Base-by-base conservation (phyloP, 2,797 vertebrate genomes). In the Sylvilagus floridanus region DNA sequence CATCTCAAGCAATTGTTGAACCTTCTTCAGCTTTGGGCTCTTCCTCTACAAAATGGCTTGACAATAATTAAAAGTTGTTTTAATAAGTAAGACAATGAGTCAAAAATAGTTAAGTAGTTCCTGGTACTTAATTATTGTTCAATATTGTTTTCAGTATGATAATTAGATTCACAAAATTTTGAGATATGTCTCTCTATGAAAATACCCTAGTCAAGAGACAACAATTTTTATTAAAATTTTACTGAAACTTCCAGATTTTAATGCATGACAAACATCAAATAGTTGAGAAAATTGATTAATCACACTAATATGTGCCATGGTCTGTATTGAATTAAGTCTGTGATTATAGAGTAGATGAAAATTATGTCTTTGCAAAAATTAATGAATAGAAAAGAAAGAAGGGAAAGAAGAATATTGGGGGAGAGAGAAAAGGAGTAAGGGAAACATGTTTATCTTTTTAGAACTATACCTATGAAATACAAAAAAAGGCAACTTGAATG, bases 11-110 rank as follows among this genome's bases (percentile, higher is more conserved):
- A 81, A 81, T 66, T 92, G 3, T 93, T 81, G 90, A 92, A 62
- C 19, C 28, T 81, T 68, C 28, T 50, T 94, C n/a, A 35, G 24
- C 28, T 73, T 91, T n/a, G 65, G 21, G 57, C 86, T 95, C 57
- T 92, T 89, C 57, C 89, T 77, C 63, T 66, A 57, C 52, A 78
- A 86, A 93, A 88, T 88, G 75, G 26, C 54, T 82, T 94, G n/a
- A 52, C 11, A 60, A 14, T 62, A 71, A 11, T 89, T 76, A 89
- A 91, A 90, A 63, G 7, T 57, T 91, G 8, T 85, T 72, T 35
- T 30, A 19, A n/a, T 30, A 17, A 86, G 22, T 79, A 76, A 50
- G 11, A 79, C 52, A 95, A 91, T 75, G 42, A 94, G 35, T 21
- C n/a, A 71, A 84, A 68, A n/a, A 2, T 47, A 30, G 7, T 75